Conservation (phyloP, 2,888 invertebrate genomes). For the Epinotia ramella region DNA sequence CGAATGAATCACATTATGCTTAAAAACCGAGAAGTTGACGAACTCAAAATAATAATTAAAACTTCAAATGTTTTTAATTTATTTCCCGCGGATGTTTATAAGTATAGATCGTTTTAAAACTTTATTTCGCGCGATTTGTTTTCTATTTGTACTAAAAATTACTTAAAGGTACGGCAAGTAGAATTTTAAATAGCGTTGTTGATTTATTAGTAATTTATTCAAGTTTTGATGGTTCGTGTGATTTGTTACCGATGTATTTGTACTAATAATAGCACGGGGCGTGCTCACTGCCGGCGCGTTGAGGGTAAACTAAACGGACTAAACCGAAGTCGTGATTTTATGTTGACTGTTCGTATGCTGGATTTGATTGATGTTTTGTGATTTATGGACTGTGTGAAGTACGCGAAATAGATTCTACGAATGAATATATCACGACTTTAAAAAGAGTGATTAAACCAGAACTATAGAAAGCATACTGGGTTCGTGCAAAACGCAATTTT, state of each 20-base stretch:
- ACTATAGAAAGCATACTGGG: no score
- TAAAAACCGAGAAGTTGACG: constrained; percentile 6
- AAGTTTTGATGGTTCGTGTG: not conserved
- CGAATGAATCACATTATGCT: not conserved
- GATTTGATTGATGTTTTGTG: constrained; percentile 17
- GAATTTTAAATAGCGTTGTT: not conserved
- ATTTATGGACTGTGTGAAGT: constrained; percentile 13
- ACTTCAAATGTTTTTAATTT: not conserved
- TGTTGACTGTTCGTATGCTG: not conserved
- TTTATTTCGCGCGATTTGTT: not conserved
- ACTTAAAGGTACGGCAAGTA: no score
- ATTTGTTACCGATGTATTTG: not conserved
- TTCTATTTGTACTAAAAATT: not conserved
- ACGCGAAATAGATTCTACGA: constrained; percentile 1
- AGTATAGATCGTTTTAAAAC: not conserved
- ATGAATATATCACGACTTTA: not conserved
- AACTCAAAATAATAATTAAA: not conserved
- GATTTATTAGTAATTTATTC: not conserved
- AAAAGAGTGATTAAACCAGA: no score
- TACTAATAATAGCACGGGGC: constrained; percentile 8
- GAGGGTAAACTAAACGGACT: constrained; percentile 33
- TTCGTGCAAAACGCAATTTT: no score
- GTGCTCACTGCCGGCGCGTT: constrained; percentile 24
- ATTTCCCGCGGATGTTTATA: not conserved
- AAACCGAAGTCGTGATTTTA: not conserved